Conservation (phyloP, 2,888 invertebrate genomes). For the Eremobia ochroleuca region DNA sequence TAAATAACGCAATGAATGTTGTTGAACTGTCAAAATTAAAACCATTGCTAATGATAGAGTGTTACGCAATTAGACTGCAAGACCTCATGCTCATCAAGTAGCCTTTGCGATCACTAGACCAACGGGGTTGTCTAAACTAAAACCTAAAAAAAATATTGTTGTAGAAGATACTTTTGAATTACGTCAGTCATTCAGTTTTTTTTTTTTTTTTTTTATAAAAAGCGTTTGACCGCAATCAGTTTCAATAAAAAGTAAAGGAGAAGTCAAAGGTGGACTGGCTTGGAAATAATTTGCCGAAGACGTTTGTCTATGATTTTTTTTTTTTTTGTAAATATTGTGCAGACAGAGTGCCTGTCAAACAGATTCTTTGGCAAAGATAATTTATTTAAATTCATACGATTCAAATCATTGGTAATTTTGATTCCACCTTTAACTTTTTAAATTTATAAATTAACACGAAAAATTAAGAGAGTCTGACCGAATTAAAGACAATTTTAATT, state of each 20-base stretch:
- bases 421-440: neutral
- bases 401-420: neutral
- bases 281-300: constrained; percentile 23
- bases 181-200: no score
- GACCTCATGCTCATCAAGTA: neutral
- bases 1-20: no score
- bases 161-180: constrained; percentile 8
- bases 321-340: constrained; percentile 20
- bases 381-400: neutral
- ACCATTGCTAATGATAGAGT: no score
- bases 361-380: neutral
- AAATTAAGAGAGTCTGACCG: no score
- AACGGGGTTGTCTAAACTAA: neutral
- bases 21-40: no score
- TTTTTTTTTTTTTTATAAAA: constrained; percentile 25
- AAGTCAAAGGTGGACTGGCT: constrained; percentile 33
- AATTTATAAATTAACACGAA: no score
- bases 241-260: constrained; percentile 21
- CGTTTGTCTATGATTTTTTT: constrained; percentile 14
- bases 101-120: neutral
- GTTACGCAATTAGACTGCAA: no score
- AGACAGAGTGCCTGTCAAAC: neutral
- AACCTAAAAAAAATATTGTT: neutral
- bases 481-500: no score
- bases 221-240: constrained; percentile 5